Evolutionary conservation across 2,888 invertebrate species (phyloP).

Genomic region (Leptodirus hochenwartii): DNA sequence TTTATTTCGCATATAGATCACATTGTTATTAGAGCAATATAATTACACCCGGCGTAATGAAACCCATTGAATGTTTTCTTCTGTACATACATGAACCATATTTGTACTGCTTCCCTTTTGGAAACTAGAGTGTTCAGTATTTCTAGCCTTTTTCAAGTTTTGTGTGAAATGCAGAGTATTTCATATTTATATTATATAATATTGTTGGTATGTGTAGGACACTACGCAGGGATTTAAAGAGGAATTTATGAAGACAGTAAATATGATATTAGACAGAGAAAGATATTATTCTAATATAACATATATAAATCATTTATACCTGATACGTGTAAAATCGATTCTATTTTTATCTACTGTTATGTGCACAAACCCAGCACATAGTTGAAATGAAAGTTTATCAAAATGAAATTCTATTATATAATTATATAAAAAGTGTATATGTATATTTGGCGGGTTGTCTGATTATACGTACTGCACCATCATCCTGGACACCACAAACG

Average conservation of each 20-base stretch:
- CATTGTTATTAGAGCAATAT: too few relatives aligned
- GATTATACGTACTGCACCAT: too few relatives aligned
- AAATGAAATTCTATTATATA: too few relatives aligned
- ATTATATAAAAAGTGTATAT: too few relatives aligned
- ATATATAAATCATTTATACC: too few relatives aligned
- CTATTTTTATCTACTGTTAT: conserved; percentile 32
- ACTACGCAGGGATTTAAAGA: conserved; percentile 3
- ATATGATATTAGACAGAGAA: conserved; percentile 13
- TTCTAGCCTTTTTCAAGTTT: conserved; percentile 29
- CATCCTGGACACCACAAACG: too few relatives aligned
- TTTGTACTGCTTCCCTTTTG: conserved; percentile 29
- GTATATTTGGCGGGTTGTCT: too few relatives aligned
- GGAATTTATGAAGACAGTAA: conserved; percentile 7
- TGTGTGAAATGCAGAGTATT: conserved; percentile 28
- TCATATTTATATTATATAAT: conserved; percentile 21
- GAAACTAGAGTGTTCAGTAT: conserved; percentile 31
- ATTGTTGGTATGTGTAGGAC: conserved; percentile 9
- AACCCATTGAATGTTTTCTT: too few relatives aligned
- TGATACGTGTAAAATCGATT: too few relatives aligned
- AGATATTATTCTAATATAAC: conserved; percentile 16
- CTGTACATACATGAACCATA: too few relatives aligned
- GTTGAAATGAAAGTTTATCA: conserved; percentile 25
- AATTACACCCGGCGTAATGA: too few relatives aligned
- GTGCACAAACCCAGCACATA: conserved; percentile 31
- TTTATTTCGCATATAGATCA: too few relatives aligned